These are phyloP conservation scores for Silurus meridionalis DNA, from an alignment of 2,113 vertebrate species.

Conservation along the genomic window DNA sequence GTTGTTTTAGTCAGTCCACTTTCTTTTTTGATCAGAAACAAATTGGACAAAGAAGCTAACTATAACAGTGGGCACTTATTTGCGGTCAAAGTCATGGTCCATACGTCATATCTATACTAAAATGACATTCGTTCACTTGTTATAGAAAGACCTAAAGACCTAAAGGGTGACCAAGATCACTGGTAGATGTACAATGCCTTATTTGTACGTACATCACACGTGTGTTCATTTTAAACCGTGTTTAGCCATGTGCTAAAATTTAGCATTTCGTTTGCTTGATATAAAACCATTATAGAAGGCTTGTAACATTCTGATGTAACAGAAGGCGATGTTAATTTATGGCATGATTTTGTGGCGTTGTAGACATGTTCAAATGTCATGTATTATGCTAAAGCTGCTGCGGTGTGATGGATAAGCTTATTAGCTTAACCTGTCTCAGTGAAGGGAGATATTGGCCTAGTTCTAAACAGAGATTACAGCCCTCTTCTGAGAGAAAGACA, in stretches of 20 bases:
- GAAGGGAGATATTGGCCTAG: not conserved
- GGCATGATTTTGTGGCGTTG: not conserved
- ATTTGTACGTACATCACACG: not conserved
- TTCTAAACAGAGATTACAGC: conserved; percentile 8
- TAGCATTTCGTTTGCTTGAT: conserved; percentile 31
- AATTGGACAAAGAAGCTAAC: not conserved
- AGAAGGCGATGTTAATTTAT: not conserved
- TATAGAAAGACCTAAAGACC: not conserved
- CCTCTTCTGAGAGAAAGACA: not conserved
- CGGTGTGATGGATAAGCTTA: conserved; percentile 20
- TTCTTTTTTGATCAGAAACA: not conserved
- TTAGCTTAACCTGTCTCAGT: not conserved
- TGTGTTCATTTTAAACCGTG: conserved; percentile 19
- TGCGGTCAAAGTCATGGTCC: not conserved
- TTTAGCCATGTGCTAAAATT: conserved; percentile 22
- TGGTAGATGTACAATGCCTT: not conserved
- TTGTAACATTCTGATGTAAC: not conserved
- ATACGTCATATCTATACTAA: not conserved
- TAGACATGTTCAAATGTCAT: conserved; percentile 26
- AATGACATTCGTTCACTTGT: not conserved
- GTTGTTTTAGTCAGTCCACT: not conserved
- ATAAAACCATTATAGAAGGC: conserved; percentile 12
- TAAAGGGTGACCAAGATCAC: not conserved
- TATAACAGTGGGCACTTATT: not conserved
- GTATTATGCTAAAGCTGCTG: not conserved